Evolutionary conservation across 1,140 invertebrate species (phyloP).

Genomic region (Hypothenemus hampei): DNA sequence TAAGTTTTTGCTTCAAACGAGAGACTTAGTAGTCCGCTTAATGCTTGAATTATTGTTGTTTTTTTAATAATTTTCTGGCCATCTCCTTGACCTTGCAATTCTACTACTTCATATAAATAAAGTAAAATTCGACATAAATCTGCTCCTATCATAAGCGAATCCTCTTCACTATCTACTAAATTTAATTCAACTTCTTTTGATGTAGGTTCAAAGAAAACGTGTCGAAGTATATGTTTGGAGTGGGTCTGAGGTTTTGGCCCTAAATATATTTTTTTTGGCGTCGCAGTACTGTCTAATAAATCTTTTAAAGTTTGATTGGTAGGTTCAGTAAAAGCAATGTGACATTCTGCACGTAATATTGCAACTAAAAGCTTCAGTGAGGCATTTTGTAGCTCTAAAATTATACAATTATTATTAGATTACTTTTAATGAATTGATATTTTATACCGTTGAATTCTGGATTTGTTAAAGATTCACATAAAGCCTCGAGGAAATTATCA

Average conservation of each 20-base stretch:
- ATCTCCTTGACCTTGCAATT: conserved; percentile 42
- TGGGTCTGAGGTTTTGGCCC: no score
- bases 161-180: conserved; percentile 1
- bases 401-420: background rate
- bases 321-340: background rate
- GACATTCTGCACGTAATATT: conserved; percentile 32
- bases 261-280: no score
- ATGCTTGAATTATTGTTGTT: conserved; percentile 43
- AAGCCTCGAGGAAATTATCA: conserved; percentile 41
- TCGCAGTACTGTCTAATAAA: no score
- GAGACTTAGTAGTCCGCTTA: conserved; percentile 48
- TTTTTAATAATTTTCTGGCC: conserved; percentile 41
- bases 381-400: conserved; percentile 41
- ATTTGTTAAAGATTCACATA: conserved; percentile 43
- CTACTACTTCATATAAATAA: conserved; percentile 47
- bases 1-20: conserved; percentile 48
- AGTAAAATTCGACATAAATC: conserved; percentile 49
- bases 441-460: conserved; percentile 31
- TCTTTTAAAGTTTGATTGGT: no score
- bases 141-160: conserved; percentile 38
- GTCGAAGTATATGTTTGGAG: conserved; percentile 3
- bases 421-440: background rate
- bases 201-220: no score
- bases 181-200: conserved; percentile 22
- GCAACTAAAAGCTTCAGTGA: conserved; percentile 35